Conservation (phyloP, 2,113 vertebrate species). For the Tragelaphus imberbis region DNA sequence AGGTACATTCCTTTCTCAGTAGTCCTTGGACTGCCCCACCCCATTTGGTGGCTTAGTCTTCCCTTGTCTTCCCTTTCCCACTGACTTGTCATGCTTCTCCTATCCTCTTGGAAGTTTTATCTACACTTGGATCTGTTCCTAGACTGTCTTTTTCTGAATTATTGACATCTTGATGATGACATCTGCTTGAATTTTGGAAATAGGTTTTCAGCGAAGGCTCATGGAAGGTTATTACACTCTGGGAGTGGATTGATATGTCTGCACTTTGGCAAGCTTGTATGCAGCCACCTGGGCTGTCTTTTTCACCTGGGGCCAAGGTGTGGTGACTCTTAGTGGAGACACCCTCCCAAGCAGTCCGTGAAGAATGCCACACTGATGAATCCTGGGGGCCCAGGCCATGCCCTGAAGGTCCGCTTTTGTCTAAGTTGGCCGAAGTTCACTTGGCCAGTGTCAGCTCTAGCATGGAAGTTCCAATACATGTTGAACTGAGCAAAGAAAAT, state of each 20-base stretch:
- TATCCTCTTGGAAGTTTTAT: neutral
- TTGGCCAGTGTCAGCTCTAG: neutral
- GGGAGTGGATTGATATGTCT: neutral
- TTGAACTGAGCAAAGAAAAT: neutral
- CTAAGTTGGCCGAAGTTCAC: neutral
- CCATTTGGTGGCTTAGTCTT: neutral
- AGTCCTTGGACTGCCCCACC: neutral
- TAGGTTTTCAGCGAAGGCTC: neutral
- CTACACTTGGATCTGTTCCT: neutral
- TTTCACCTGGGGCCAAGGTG: neutral
- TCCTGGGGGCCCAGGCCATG: neutral
- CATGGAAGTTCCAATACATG: neutral
- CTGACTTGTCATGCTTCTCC: neutral
- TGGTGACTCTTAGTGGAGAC: neutral
- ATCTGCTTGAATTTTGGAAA: neutral
- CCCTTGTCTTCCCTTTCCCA: neutral
- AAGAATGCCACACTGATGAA: neutral
- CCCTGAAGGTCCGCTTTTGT: neutral
- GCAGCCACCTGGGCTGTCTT: neutral
- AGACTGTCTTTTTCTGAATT: neutral
- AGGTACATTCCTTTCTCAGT: neutral
- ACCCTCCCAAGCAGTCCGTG: neutral
- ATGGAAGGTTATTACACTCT: neutral
- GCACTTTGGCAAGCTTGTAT: neutral
- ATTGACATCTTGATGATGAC: neutral